A percentile compares a stretch with the other conserved stretches of the same genome.
Evolutionary conservation across 2,113 vertebrate genomes (phyloP).

Genomic region (Macaca mulatta): DNA sequence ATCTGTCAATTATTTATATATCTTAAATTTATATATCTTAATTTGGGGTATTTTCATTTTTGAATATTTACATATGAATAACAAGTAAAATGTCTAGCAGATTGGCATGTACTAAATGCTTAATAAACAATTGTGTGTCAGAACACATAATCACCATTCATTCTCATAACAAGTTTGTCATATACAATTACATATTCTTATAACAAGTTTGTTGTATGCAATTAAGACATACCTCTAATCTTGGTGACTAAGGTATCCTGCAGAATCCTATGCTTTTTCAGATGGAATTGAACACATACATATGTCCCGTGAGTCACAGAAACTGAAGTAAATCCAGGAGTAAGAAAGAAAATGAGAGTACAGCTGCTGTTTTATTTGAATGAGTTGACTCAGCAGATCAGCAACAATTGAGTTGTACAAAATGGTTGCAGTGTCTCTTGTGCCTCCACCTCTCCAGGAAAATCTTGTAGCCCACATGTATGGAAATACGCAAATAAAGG

Average conservation of each 20-base stretch:
- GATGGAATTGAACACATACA: not conserved
- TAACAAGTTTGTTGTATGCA: not conserved
- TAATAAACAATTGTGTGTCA: not conserved
- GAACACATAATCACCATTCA: not conserved
- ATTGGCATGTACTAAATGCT: not conserved
- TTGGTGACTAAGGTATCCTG: not conserved
- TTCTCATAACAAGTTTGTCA: not conserved
- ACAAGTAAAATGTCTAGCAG: not conserved
- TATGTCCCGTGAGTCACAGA: not conserved
- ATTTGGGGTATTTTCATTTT: not conserved
- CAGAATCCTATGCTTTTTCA: not conserved
- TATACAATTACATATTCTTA: not conserved
- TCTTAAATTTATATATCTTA: not conserved
- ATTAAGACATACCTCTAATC: not conserved
- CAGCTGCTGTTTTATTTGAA: fast-evolving
- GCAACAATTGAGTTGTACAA: not conserved
- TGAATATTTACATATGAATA: not conserved
- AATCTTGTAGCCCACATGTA: not conserved
- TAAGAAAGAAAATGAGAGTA: not conserved
- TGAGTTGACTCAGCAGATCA: not conserved
- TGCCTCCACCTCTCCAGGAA: not conserved
- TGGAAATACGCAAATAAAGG: not conserved
- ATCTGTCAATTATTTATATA: not conserved
- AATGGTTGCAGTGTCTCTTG: no score
- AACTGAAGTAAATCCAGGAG: not conserved